Evolutionary conservation across 2,113 vertebrate species (phyloP), one percentile per base, ranked within the genome.

Genomic region (Uria lomvia): DNA sequence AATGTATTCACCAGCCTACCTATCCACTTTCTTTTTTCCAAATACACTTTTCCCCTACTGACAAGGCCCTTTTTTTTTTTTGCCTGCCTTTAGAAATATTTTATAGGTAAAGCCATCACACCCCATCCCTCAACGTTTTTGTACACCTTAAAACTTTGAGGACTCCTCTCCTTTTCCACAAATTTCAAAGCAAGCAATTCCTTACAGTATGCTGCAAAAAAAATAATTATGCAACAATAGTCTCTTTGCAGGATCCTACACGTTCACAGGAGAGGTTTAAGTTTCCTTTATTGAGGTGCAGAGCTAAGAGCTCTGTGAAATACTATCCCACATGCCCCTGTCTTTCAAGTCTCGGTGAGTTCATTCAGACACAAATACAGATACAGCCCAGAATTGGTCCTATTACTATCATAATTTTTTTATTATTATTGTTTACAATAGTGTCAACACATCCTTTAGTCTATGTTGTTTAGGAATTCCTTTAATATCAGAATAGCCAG

Each of bases 221-320:
- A 36, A 19, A 47, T 49, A 23, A 5, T 7, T 49, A 20, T 36
- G 32, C 0, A 0, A 76, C 74, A 92, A 68, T 9, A 82, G 58
- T 14, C 53, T 68, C 74, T 66, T 81, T 68, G 47, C 68, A 84
- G 56, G 59, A 88, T 47, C 32, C 65, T 63, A 22, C 26, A 92
- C 68, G 63, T 93, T 80, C 82, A 83, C 52, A 79, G 49, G n/a
- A 90, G 42, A 56, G 43, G 32, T 91, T 88, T 78, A 70, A 75
- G 40, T 94, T 94, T 91, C 88, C 30, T 88, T 92, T 93, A 80
- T 2, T 63, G 76, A 88, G 40, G 13, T 83, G 49, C 21, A 86
- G 59, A 90, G 32, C 56, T 85, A 92, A 92, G 26, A 94, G 68
- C 52, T 38, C 38, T 68, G 52, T 93, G 91, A 95, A 95, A 94